Base-by-base conservation (phyloP, 92 coral and sea anemone genomes). In the Palythoa caribaeorum region DNA sequence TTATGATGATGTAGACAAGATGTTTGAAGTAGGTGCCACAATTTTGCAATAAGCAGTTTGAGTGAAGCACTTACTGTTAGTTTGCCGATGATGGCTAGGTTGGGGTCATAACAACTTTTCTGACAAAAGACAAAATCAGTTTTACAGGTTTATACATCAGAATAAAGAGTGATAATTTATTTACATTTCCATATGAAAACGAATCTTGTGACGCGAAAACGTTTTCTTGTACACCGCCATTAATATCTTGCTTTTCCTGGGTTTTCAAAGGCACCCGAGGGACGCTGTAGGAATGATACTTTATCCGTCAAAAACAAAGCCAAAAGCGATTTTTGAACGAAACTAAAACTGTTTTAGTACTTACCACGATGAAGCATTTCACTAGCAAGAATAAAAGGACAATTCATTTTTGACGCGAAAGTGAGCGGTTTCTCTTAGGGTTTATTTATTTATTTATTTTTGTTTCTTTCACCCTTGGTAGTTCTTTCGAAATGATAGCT, bases 51-150 rank as follows among this genome's bases (percentile, higher is more conserved):
- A 50, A 83, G 65, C 76, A 38, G 63, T 36, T 37, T 69, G 70
- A 83, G 63, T 69, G 69, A 79, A 83, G 35, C 70, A 37, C 79
- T 83, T 83, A 68, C 39, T 62, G 39, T 10, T 10, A 59, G 78
- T 83, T 78, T 78, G 40, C 39, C 87, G 39, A 21, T 66, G 78
- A 2, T 78, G 35, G 66, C 38, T 66, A 54, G 68, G 79, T 83
- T 79, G 87, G 65, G 87, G 28, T 44, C 87, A 83, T 68, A 83
- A 57, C 69, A 60, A 68, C 79, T 79, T 83, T 83, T 83, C 63
- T 79, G 87, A 68, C 87, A 21, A 68, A 69, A 38, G 65, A 44
- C 87, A 83, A 83, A 13, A 83, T 13, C 13, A 69, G 69, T 83
- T 83, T 83, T 68, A 3, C 68, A 13, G 79, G 69, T 60, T 79